phyloP scores from a whole-genome alignment of 2,113 vertebrate genomes.

The Mustela lutreola region DNA sequence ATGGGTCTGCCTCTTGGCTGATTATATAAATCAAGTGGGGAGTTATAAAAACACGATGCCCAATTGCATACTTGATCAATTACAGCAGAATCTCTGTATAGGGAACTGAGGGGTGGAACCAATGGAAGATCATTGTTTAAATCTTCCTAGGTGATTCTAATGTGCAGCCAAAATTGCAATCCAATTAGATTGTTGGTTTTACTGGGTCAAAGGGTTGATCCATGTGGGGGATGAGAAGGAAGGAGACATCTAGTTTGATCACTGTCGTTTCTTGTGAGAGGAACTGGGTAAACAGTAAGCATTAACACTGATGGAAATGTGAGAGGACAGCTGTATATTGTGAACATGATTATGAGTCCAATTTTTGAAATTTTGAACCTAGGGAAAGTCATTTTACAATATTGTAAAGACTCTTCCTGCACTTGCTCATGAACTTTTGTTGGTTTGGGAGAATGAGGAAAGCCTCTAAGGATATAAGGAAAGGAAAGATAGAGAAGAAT shows the following conservation, averaged over 20 bases:
- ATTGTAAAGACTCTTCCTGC: neutral
- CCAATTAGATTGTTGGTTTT: neutral
- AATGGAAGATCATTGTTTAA: neutral
- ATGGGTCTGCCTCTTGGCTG: neutral
- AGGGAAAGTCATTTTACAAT: neutral
- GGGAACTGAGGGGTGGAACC: neutral
- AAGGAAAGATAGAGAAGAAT: neutral
- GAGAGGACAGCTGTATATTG: neutral
- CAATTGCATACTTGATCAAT: neutral
- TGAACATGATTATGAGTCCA: neutral
- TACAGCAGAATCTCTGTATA: neutral
- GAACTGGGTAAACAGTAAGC: neutral
- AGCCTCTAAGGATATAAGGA: neutral
- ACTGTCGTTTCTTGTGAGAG: neutral
- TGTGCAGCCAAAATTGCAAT: neutral
- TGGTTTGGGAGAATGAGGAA: neutral
- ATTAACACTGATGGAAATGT: neutral
- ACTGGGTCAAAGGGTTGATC: neutral
- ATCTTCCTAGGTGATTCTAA: neutral
- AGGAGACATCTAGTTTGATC: neutral
- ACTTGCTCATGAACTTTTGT: neutral
- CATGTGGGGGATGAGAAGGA: neutral
- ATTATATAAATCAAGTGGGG: neutral
- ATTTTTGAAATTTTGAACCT: neutral
- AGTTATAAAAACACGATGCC: neutral